Evolutionary conservation across 2,797 vertebrate genomes (phyloP), one percentile per base, ranked within the genome.

Genomic region (Coregonus ussuriensis): DNA sequence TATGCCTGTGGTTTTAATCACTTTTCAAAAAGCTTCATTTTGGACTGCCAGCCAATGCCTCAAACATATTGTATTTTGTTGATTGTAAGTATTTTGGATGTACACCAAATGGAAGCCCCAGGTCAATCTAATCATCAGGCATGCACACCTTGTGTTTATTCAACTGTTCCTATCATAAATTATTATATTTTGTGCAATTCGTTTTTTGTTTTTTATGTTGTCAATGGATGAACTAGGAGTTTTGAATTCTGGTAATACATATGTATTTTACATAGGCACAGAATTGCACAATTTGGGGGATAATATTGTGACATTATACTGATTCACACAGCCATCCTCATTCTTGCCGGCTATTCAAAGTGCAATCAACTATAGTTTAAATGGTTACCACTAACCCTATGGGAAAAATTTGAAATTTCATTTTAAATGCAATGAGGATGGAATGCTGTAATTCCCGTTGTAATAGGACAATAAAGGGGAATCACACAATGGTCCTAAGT

Each of bases 391-490:
- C 59, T 47, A 47, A 47, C 41, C 41, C 2, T 29, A 3, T 63
- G 59, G 82, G 85, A 83, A 87, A 88, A 82, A 81, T 86, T 78
- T 89, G 80, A 87, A 83, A 91, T 82, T 89, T 92, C 79, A 86
- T 85, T 91, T 86, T 88, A 76, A 91, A 91, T 91, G 86, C 89
- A 75, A 89, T 89, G 82, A 81, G 4, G 68, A 72, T 83, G 86
- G 90, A 91, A 92, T 91, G 88, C 83, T n/a, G 88, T 86, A 80
- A 84, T 88, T 88, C 89, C 86, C 82, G 86, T 88, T 91, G 91
- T 89, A 93, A 92, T 91, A 86, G 88, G 83, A 90, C 91, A 92
- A 93, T 92, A 90, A 94, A 92, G 86, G 70, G 79, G 70, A 87
- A 89, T 87, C 91, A 91, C 90, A 91, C 90, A 88, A 84, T 74